Base-by-base conservation (phyloP, 2,888 invertebrate species). In the Rambutsinella grinnellia region DNA sequence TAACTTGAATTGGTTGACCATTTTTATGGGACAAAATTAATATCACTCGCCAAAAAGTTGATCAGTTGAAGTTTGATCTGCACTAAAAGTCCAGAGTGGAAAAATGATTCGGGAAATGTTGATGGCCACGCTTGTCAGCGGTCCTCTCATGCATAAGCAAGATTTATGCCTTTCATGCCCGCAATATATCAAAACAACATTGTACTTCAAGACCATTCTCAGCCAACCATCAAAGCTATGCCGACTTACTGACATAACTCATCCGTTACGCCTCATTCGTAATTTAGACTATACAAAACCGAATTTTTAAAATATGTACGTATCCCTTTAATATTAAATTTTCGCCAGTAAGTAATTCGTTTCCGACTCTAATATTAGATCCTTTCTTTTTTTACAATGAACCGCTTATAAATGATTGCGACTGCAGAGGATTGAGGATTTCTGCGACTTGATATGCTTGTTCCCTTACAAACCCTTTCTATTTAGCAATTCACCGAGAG, bases 131-230 rank as follows among this genome's bases (percentile, higher is more conserved):
- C 61, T 61, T 61, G 69, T 69, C 69, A 58, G 61, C 53, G 36
- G 36, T 36, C 61, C 69, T 61, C 53, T 23, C 69, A 69, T 69
- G 69, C 69, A 69, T 69, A 61, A 61, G 69, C 47, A 69, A 58
- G 60, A 61, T 69, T 69, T 68, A 58, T 66, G 66, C 28, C 8
- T n/a, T 57, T 17, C 28, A 27, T 57, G 57, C 8, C 6, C n/a
- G 19, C 49, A 49, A 49, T 49, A 13, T 5, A 10, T 28, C 10
- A 28, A 6, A 27, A 57, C 57, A 28, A 57, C 28, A 17, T n/a
- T n/a, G n/a, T n/a, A n/a, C n/a, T n/a, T n/a, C n/a, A n/a, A n/a
- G n/a, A n/a, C n/a, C n/a, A n/a, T n/a, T n/a, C n/a, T n/a, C n/a
- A n/a, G n/a, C n/a, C n/a, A n/a, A n/a, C n/a, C n/a, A n/a, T n/a